phyloP scores from a whole-genome alignment of 2,888 invertebrate genomes.

The Sphecodes monilicornis region DNA sequence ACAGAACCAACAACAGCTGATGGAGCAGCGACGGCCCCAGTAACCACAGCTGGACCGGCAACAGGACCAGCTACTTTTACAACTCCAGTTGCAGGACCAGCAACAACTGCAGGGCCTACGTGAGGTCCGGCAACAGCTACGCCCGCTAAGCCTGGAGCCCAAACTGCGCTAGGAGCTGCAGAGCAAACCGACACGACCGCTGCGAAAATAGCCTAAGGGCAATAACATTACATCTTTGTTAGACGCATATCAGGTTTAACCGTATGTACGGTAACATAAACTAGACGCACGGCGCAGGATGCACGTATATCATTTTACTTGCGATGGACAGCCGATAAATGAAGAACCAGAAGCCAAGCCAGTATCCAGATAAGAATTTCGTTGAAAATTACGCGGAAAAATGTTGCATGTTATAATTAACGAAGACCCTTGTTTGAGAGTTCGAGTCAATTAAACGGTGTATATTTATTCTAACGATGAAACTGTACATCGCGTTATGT shows the following conservation, averaged over 20 bases:
- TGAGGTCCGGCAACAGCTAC: slow-evolving; percentile 76
- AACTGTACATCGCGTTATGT: too few relatives aligned
- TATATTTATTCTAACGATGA: too few relatives aligned
- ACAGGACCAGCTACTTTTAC: slow-evolving; percentile 80
- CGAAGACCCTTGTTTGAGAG: too few relatives aligned
- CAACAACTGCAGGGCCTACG: slow-evolving; percentile 76
- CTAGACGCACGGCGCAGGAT: background rate
- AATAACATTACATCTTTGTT: background rate
- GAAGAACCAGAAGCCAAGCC: too few relatives aligned
- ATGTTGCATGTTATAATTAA: too few relatives aligned
- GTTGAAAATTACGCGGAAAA: too few relatives aligned
- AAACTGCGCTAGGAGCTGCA: slow-evolving; percentile 68
- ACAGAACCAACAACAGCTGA: slow-evolving; percentile 70
- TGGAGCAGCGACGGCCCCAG: slow-evolving; percentile 78
- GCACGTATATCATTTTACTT: too few relatives aligned
- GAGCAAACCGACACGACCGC: slow-evolving; percentile 58
- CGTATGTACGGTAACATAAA: background rate
- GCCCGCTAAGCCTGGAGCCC: slow-evolving; percentile 70
- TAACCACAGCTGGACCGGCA: slow-evolving; percentile 78
- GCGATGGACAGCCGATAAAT: too few relatives aligned
- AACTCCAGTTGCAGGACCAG: slow-evolving; percentile 78
- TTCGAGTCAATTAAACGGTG: too few relatives aligned
- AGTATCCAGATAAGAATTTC: too few relatives aligned
- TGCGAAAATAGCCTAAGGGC: slow-evolving; percentile 44
- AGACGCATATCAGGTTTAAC: background rate